Percentiles rank a stretch among this genome's conserved stretches.
phyloP scores from a whole-genome alignment of 2,888 invertebrate genomes.

The Cryptosula pallasiana region DNA sequence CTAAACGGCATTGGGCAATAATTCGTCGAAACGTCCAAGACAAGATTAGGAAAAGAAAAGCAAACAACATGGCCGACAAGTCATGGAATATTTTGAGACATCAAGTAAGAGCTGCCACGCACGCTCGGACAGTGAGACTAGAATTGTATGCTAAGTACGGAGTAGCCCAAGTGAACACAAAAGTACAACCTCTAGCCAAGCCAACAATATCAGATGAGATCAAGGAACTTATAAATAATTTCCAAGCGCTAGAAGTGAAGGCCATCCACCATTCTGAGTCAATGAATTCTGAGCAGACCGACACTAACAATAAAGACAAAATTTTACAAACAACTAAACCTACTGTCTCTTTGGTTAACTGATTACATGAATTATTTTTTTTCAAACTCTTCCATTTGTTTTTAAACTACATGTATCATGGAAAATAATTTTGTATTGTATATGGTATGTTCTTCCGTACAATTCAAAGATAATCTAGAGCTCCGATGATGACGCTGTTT shows the following conservation, averaged over 20 bases:
- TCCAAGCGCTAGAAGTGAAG: slow-evolving; percentile 12
- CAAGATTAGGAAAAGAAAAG: slow-evolving; percentile 11
- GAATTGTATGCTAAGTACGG: slow-evolving; percentile 21
- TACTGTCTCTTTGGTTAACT: too few species aligned
- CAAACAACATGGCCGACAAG: not conserved
- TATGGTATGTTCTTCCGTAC: too few species aligned
- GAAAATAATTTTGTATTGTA: too few species aligned
- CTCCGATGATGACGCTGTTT: too few species aligned
- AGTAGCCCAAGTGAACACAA: not conserved
- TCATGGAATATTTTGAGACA: slow-evolving; percentile 23
- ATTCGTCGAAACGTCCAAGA: slow-evolving; percentile 2
- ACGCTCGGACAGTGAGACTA: not conserved
- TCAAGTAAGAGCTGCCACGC: slow-evolving; percentile 22
- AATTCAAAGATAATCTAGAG: too few species aligned
- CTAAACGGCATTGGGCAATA: slow-evolving; percentile 18
- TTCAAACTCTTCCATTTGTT: too few species aligned
- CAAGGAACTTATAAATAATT: not conserved
- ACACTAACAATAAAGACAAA: too few species aligned
- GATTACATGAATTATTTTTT: too few species aligned
- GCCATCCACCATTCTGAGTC: not conserved
- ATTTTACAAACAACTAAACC: too few species aligned
- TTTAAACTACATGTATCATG: too few species aligned
- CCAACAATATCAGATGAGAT: slow-evolving; percentile 2
- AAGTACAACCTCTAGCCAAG: not conserved
- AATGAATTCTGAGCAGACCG: too few species aligned